Conservation (phyloP, 2,888 invertebrate species). For the Lamellibrachia columna region DNA sequence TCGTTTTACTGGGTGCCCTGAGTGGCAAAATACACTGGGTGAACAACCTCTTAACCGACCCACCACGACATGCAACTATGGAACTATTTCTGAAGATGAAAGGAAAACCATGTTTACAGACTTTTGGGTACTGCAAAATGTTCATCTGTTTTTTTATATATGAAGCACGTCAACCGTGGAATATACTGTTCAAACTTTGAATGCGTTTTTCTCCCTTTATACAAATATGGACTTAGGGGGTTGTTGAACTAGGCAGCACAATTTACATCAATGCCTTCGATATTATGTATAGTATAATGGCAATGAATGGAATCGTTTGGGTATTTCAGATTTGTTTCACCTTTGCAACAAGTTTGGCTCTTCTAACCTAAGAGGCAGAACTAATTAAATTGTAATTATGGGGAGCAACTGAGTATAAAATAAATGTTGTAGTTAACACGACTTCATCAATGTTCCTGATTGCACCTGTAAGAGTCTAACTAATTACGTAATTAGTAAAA, state of each 20-base stretch:
- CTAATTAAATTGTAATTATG: not conserved
- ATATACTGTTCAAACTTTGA: not conserved
- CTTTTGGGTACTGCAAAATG: no score
- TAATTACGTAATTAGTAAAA: not conserved
- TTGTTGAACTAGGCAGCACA: no score
- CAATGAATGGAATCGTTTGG: not conserved
- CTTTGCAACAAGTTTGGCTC: not conserved
- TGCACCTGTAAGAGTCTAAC: not conserved
- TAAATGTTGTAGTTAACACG: not conserved
- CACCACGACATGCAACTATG: no score
- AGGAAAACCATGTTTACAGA: no score
- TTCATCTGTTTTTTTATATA: no score
- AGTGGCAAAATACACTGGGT: no score
- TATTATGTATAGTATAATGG: not conserved
- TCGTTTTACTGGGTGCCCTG: no score
- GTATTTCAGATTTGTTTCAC: not conserved
- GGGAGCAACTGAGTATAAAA: not conserved
- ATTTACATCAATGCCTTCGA: not conserved
- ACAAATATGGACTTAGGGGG: not conserved
- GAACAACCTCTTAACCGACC: no score
- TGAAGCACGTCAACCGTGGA: no score
- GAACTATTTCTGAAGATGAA: no score
- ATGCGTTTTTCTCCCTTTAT: not conserved
- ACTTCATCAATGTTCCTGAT: not conserved
- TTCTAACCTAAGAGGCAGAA: not conserved